These are phyloP conservation scores for Pristionchus fissidentatus DNA, from an alignment of 2,888 invertebrate genomes.

Conservation along the genomic window DNA sequence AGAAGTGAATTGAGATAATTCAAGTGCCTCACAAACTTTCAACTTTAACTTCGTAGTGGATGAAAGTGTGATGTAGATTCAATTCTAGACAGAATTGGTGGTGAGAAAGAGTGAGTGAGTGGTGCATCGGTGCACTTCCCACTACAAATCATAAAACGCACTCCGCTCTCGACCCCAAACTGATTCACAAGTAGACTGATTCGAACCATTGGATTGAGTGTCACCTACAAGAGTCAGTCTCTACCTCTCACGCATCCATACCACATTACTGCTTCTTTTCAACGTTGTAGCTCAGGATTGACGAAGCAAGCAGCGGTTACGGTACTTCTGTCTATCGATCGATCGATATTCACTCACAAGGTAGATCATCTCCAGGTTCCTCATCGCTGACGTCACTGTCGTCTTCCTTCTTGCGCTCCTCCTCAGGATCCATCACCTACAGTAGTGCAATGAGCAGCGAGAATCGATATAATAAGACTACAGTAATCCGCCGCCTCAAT, in stretches of 20 bases:
- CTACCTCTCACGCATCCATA: background rate
- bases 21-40: background rate
- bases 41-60: background rate
- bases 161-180: conserved; percentile 40
- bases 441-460: background rate
- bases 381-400: conserved; percentile 75
- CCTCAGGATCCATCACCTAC: conserved; percentile 47
- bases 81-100: background rate
- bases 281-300: background rate
- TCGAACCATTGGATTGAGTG: conserved; percentile 21
- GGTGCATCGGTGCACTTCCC: background rate
- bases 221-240: conserved; percentile 42
- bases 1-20: background rate
- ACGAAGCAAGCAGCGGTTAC: background rate
- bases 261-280: background rate
- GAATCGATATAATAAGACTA: background rate
- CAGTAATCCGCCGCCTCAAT: background rate
- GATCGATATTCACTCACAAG: conserved; percentile 66
- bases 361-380: conserved; percentile 69
- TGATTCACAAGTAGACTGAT: conserved; percentile 29
- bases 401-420: conserved; percentile 74
- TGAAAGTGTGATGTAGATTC: background rate
- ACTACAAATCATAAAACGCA: conserved; percentile 33
- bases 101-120: background rate
- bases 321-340: background rate